Conservation (phyloP, 2,113 vertebrate species). For the Megaceryle maxima region DNA sequence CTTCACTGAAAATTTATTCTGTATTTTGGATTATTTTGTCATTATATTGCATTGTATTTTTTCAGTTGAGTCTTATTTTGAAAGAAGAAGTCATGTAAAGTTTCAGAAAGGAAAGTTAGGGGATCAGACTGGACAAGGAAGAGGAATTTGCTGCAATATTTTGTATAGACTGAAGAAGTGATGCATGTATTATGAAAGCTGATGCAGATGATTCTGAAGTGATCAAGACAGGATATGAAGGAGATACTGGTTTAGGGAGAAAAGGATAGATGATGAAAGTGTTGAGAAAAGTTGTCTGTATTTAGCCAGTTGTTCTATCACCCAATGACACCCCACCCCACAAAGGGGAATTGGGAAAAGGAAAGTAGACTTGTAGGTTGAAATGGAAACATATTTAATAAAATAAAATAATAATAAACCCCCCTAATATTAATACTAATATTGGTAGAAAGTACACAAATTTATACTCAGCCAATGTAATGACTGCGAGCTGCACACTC, state of each 20-base stretch:
- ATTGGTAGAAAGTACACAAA: too few species aligned
- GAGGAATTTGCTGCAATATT: not conserved
- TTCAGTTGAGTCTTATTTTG: not conserved
- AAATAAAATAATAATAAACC: too few species aligned
- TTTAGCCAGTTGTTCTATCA: too few species aligned
- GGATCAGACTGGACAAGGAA: not conserved
- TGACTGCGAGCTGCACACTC: too few species aligned
- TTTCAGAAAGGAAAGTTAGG: not conserved
- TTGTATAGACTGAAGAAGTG: not conserved
- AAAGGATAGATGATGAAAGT: not conserved
- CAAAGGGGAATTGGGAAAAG: too few species aligned
- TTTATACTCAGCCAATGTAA: too few species aligned
- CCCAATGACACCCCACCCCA: too few species aligned
- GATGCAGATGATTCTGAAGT: not conserved
- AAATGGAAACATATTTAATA: too few species aligned
- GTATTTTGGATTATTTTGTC: not conserved
- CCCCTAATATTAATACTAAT: too few species aligned
- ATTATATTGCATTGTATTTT: not conserved
- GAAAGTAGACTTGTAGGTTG: too few species aligned
- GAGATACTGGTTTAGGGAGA: not conserved
- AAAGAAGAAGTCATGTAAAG: not conserved
- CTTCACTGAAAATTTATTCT: not conserved
- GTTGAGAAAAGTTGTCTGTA: not conserved
- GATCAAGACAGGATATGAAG: not conserved
- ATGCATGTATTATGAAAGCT: not conserved